Percentiles rank a stretch among this genome's conserved stretches.
phyloP scores from a whole-genome alignment of 1,140 invertebrate species.

The Stratiolaelaps scimitus region DNA sequence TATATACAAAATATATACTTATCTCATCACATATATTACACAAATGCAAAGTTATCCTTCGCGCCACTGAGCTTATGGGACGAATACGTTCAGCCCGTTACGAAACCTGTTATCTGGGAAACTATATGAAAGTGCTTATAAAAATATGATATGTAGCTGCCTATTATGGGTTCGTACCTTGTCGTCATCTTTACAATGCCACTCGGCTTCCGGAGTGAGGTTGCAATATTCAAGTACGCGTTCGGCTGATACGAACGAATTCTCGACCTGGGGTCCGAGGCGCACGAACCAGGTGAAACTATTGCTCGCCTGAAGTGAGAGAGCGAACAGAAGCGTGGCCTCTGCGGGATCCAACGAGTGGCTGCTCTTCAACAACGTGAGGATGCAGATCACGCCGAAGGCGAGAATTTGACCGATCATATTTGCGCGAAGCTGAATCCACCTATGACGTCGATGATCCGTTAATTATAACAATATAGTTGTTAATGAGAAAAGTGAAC shows the following conservation, averaged over 20 bases:
- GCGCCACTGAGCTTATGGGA: no score
- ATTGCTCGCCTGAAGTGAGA: background rate
- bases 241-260: conserved; percentile 48
- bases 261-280: background rate
- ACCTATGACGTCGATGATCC: conserved; percentile 33
- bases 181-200: no score
- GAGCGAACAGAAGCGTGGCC: background rate
- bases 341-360: background rate
- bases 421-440: conserved; percentile 42
- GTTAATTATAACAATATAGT: no score
- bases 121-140: no score
- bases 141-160: no score
- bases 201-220: conserved; percentile 37
- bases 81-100: no score
- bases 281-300: background rate
- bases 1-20: no score
- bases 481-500: no score
- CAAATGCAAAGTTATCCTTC: no score
- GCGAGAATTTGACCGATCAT: conserved; percentile 40
- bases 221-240: conserved; percentile 52
- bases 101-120: no score
- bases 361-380: no score
- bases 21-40: no score
- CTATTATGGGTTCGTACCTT: background rate
- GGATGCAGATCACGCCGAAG: background rate